phyloP scores from a whole-genome alignment of 2,113 vertebrate species.

The Tragelaphus strepsiceros region DNA sequence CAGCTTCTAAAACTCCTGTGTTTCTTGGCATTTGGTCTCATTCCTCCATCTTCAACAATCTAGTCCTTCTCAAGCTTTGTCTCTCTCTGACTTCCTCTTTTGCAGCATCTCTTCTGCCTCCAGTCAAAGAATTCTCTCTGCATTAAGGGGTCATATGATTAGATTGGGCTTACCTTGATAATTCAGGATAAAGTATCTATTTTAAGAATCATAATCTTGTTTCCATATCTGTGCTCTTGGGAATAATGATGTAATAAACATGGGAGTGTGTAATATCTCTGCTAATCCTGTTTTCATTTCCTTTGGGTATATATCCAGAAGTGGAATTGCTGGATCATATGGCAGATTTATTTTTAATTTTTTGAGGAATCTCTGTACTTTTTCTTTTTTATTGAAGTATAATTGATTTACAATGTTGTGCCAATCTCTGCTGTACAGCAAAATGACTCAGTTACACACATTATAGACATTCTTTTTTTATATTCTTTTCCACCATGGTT shows the following conservation, averaged over 20 bases:
- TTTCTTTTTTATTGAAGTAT: neutral
- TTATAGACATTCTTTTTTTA: neutral
- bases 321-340: neutral
- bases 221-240: neutral
- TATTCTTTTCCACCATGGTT: neutral
- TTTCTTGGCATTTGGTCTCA: neutral
- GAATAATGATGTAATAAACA: neutral
- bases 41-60: neutral
- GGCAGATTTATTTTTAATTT: neutral
- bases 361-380: neutral
- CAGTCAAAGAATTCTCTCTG: neutral
- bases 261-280: neutral
- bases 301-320: neutral
- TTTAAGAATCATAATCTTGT: neutral
- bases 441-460: neutral
- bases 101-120: neutral
- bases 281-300: neutral
- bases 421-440: neutral
- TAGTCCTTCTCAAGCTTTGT: neutral
- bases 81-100: neutral
- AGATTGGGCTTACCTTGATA: neutral
- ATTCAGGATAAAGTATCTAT: neutral
- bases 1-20: neutral
- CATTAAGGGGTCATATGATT: neutral
- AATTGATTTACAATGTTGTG: neutral